Conservation (phyloP, 2,797 vertebrate genomes). For the Vipera latastei region DNA sequence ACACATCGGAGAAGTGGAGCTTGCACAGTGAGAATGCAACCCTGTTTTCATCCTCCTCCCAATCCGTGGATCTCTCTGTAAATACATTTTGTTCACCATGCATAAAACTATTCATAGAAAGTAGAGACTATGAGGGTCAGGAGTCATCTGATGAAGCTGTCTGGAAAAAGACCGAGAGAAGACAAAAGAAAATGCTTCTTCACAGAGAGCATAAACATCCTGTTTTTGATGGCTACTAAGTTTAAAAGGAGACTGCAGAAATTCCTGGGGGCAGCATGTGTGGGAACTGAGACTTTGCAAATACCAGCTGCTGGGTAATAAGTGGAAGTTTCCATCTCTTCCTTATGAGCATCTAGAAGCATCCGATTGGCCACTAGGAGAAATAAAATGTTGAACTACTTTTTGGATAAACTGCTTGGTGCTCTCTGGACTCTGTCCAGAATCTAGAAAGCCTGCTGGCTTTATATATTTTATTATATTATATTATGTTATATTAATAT, state of each 20-base stretch:
- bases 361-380: not conserved
- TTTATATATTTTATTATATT: too few relatives aligned
- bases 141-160: not conserved
- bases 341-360: not conserved
- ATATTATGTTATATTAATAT: too few relatives aligned
- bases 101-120: too few relatives aligned
- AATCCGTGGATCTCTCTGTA: too few relatives aligned
- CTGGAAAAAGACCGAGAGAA: not conserved
- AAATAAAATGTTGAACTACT: not conserved
- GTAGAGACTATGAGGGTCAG: not conserved
- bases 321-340: not conserved
- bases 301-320: not conserved
- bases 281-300: not conserved
- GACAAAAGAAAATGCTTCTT: not conserved
- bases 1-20: too few relatives aligned
- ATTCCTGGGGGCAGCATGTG: not conserved
- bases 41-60: too few relatives aligned
- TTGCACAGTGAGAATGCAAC: too few relatives aligned
- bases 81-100: too few relatives aligned
- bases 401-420: not conserved
- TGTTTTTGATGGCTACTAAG: not conserved
- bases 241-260: not conserved
- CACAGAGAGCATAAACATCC: not conserved
- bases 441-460: not conserved
- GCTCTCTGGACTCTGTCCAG: not conserved